Base-by-base conservation (phyloP, 2,888 invertebrate species). In the Eupithecia pulchellata region DNA sequence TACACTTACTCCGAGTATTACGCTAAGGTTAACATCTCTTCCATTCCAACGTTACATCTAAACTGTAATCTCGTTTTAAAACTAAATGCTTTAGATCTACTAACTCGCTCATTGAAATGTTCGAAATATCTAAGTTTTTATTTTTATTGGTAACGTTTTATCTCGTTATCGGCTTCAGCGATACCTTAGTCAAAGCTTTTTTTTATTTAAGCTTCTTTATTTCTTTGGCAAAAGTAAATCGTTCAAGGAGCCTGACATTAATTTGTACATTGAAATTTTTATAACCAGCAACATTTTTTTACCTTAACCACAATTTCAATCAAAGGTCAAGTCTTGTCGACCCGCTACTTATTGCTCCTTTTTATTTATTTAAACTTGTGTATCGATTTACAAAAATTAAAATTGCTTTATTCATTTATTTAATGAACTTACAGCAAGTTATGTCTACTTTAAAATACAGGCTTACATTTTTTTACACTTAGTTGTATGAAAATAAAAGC, bases 401-500 rank as follows among this genome's bases (percentile, higher is more conserved):
- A 55, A n/a, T 63, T 25, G 14, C 13, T 27, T 62, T 29, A 29
- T 11, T 6, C 25, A 34, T 36, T 61, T 34, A 60, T 58, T 58
- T 42, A 42, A 20, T 57, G 36, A 36, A 65, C 17, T 36, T 57
- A 57, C n/a, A 25, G 52, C 36, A 57, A 57, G n/a, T 64, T 73
- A 82, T 81, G 77, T 81, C 85, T 86, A 87, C 58, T 52, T 66
- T 80, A 83, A 85, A 81, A 81, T 89, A 88, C 82, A 82, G 79
- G 86, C 89, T 90, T 89, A 90, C 69, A 17, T 60, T 68, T 81
- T 82, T 87, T 86, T 88, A 89, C 85, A 87, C 81, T 86, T 88
- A 89, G 65, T 76, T 78, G 85, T 91, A 90, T 88, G 87, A 92
- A 92, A 92, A 91, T 91, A 92, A 92, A 91, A 91, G 88, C 89